phyloP scores from a whole-genome alignment of 2,797 vertebrate species.

The Eurystomus glaucurus region DNA sequence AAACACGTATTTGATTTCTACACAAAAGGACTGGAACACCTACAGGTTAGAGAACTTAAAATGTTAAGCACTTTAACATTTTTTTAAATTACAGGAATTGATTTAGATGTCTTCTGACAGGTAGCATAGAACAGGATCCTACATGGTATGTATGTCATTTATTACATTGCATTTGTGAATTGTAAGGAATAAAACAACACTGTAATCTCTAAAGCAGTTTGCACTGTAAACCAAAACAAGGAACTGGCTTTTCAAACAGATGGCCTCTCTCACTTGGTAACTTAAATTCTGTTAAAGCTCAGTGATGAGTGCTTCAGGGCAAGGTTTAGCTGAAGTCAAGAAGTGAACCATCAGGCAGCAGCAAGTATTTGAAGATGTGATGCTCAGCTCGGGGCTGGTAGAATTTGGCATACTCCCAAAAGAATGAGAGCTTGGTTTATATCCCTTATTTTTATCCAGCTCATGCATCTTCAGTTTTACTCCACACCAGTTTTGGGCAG shows the following conservation, averaged over 20 bases:
- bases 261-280: not conserved
- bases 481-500: not conserved
- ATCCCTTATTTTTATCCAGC: not conserved
- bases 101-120: not conserved
- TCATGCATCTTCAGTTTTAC: fast-evolving
- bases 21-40: not conserved
- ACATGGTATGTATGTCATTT: not conserved
- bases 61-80: not conserved
- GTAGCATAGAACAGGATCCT: not conserved
- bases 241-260: not conserved
- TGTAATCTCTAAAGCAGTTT: not conserved
- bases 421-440: not conserved
- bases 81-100: not conserved
- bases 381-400: not conserved
- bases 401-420: not conserved
- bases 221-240: not conserved
- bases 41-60: not conserved
- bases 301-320: not conserved
- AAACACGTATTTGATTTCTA: not conserved
- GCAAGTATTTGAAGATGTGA: not conserved
- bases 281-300: not conserved
- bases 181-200: not conserved
- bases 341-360: not conserved
- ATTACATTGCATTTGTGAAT: not conserved
- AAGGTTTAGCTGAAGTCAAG: not conserved